Conservation (phyloP, 1,140 invertebrate species). For the Sycophila sp. region DNA sequence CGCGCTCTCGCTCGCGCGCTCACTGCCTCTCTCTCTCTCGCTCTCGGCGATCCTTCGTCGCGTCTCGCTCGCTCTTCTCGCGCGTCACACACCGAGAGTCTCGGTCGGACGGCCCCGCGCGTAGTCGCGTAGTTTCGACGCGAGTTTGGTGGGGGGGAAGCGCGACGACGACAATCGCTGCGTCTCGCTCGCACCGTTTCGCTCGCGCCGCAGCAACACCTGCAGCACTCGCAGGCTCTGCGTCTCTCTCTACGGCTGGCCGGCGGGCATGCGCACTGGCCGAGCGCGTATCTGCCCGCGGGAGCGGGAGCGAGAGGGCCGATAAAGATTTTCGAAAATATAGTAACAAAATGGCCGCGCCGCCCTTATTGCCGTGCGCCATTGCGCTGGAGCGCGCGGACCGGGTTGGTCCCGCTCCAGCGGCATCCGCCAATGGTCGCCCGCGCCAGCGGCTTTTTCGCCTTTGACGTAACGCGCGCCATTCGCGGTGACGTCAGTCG, state of each 20-base stretch:
- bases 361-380: not conserved
- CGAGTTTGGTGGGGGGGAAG: no score
- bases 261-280: not conserved
- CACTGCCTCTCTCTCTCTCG: not conserved
- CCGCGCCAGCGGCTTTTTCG: not conserved
- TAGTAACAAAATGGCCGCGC: not conserved
- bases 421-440: not conserved
- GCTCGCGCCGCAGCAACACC: no score
- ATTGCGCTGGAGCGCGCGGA: not conserved
- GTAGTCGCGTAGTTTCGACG: not conserved
- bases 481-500: constrained; percentile 4
- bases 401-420: not conserved
- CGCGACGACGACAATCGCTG: not conserved
- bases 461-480: constrained; percentile 15
- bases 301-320: not conserved
- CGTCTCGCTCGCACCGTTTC: not conserved
- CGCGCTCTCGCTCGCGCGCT: not conserved
- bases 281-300: not conserved
- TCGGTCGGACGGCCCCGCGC: not conserved
- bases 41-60: not conserved
- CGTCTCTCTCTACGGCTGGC: not conserved
- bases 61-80: not conserved
- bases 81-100: constrained; percentile 3
- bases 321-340: constrained; percentile 30
- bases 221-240: no score